Evolutionary conservation across 1,140 invertebrate genomes (phyloP).

Genomic region (Eubasilissa regina): DNA sequence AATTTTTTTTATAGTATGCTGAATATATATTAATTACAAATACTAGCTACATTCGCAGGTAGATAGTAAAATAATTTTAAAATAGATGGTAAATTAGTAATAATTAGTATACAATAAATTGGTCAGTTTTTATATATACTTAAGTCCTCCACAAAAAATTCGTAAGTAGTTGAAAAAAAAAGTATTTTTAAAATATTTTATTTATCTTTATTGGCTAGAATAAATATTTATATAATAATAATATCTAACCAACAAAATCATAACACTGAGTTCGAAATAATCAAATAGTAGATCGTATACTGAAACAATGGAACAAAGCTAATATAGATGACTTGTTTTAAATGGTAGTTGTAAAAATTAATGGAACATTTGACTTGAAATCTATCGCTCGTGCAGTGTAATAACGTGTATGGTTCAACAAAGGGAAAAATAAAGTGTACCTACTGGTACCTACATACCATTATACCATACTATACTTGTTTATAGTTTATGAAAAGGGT

Average conservation of each 20-base stretch:
- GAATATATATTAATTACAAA: too few species aligned
- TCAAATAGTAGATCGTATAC: conserved; percentile 24
- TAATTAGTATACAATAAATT: too few species aligned
- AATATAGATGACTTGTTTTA: conserved; percentile 59
- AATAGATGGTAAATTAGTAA: too few species aligned
- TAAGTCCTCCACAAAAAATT: too few species aligned
- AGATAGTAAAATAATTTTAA: too few species aligned
- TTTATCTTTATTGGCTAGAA: too few species aligned
- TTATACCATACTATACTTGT: background rate
- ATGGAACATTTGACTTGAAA: conserved; percentile 59
- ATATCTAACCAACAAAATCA: background rate
- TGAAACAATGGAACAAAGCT: conserved; percentile 24
- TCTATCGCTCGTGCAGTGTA: conserved; percentile 48
- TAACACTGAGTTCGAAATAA: conserved; percentile 21
- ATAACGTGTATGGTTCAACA: conserved; percentile 9
- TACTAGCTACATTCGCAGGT: too few species aligned
- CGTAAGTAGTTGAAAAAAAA: too few species aligned
- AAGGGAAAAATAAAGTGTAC: conserved; percentile 2
- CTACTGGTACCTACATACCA: background rate
- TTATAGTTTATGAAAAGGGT: background rate
- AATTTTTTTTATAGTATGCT: too few species aligned
- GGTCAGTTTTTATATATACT: too few species aligned
- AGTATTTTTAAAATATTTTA: too few species aligned
- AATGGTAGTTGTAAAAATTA: conserved; percentile 57
- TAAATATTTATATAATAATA: too few species aligned